A percentile compares a stretch with the other conserved stretches of the same genome.
Conservation (phyloP, 2,797 vertebrate genomes). For the Hapalemur alaotrensis region DNA sequence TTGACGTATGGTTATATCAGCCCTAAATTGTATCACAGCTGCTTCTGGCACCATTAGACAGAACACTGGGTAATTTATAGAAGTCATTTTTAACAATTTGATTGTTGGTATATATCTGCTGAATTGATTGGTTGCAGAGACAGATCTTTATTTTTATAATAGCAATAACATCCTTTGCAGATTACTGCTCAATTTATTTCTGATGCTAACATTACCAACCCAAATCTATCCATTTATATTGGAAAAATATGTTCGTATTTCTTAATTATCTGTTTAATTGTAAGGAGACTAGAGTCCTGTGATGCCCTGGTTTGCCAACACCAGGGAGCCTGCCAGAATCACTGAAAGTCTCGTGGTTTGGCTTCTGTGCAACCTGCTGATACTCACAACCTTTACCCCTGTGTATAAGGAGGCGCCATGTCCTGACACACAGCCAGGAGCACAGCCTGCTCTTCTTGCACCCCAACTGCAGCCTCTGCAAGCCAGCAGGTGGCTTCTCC, state of each 20-base stretch:
- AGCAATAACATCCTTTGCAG: constrained; percentile 84
- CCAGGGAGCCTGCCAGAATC: constrained; percentile 69
- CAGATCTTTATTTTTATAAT: constrained; percentile 88
- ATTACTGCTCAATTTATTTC: constrained; percentile 84
- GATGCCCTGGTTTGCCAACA: constrained; percentile 60
- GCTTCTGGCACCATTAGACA: constrained; percentile 83
- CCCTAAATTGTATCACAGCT: constrained; percentile 85
- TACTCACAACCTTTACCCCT: not conserved
- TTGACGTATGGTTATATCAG: constrained; percentile 75
- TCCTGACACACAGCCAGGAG: not conserved
- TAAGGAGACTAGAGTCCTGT: constrained; percentile 59
- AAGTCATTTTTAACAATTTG: constrained; percentile 86
- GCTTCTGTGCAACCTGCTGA: not conserved
- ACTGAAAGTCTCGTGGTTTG: not conserved
- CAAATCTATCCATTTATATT: constrained; percentile 79
- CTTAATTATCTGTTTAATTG: constrained; percentile 85
- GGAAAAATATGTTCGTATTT: constrained; percentile 79
- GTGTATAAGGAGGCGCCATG: not conserved
- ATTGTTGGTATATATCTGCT: constrained; percentile 87
- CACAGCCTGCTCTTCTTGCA: not conserved
- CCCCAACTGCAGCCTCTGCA: not conserved
- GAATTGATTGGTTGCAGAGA: constrained; percentile 86
- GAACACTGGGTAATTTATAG: constrained; percentile 85
- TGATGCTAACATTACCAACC: constrained; percentile 73
- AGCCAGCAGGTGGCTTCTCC: not conserved